A percentile compares a stretch with the other conserved stretches of the same genome.
Evolutionary conservation across 2,888 invertebrate genomes (phyloP).

Genomic region (Nomada fucata): DNA sequence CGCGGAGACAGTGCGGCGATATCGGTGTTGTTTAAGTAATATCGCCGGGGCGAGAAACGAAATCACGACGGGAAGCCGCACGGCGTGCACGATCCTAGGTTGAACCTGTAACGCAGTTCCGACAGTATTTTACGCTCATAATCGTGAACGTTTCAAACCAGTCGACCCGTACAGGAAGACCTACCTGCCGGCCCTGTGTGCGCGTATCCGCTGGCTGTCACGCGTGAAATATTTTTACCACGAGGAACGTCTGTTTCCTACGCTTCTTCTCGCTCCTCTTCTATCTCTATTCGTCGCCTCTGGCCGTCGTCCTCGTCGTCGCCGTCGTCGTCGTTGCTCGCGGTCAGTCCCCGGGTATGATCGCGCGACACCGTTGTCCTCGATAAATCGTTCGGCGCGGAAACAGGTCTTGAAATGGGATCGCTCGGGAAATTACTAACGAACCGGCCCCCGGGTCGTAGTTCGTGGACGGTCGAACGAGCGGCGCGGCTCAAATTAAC

Average conservation of each 20-base stretch:
- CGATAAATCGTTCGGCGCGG: conserved; percentile 59
- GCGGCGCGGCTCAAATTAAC: conserved; percentile 33
- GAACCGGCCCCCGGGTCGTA: conserved; percentile 53
- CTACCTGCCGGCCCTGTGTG: conserved; percentile 24
- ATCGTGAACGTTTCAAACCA: conserved; percentile 71
- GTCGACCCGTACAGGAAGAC: conserved; percentile 53
- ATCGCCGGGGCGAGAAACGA: conserved; percentile 20
- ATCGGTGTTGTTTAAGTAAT: conserved; percentile 45
- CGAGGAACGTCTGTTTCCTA: conserved; percentile 46
- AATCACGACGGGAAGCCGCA: conserved; percentile 21
- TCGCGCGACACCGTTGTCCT: conserved; percentile 53
- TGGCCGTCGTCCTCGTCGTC: conserved; percentile 4
- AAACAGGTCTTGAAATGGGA: conserved; percentile 62
- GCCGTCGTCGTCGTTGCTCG: conserved; percentile 7
- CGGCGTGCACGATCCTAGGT: conserved; percentile 5
- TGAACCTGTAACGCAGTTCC: conserved; percentile 23
- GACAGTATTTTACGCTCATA: conserved; percentile 50
- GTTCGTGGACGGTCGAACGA: conserved; percentile 57
- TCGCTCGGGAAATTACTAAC: conserved; percentile 59
- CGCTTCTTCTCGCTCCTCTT: conserved; percentile 4
- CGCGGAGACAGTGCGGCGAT: conserved; percentile 53
- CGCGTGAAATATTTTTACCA: conserved; percentile 71
- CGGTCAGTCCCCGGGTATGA: conserved; percentile 44
- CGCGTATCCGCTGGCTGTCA: conserved; percentile 57
- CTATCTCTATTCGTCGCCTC: background rate